Percentiles rank a stretch among this genome's conserved stretches.
Evolutionary conservation across 2,797 vertebrate species (phyloP).

Genomic region (Sebastes matsubarae): DNA sequence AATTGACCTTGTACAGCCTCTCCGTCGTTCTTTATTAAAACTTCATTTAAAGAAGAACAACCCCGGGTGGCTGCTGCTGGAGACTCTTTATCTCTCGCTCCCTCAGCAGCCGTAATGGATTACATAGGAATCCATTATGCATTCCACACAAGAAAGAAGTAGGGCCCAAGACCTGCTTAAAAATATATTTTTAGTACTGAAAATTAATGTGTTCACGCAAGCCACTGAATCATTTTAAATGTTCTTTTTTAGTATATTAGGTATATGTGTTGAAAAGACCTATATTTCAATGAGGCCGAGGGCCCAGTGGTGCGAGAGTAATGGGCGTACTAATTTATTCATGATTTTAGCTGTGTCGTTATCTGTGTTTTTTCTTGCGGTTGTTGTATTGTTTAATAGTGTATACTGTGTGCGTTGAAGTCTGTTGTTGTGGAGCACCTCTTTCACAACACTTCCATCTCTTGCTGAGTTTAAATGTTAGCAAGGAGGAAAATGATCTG

Average conservation of each 20-base stretch:
- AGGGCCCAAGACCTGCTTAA: slow-evolving; percentile 84
- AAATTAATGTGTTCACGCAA: slow-evolving; percentile 87
- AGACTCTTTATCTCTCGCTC: slow-evolving; percentile 72
- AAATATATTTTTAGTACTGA: slow-evolving; percentile 91
- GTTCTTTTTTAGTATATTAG: slow-evolving; percentile 90
- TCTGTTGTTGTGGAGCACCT: slow-evolving; percentile 17
- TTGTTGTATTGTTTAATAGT: slow-evolving; percentile 55
- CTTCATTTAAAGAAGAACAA: slow-evolving; percentile 90
- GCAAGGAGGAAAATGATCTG: background rate
- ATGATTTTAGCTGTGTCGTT: slow-evolving; percentile 76
- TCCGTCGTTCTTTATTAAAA: slow-evolving; percentile 87
- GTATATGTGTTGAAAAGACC: slow-evolving; percentile 88
- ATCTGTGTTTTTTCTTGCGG: slow-evolving; percentile 59
- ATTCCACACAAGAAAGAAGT: slow-evolving; percentile 80
- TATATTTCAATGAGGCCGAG: slow-evolving; percentile 83
- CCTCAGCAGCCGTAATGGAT: slow-evolving; percentile 81
- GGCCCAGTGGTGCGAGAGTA: slow-evolving; percentile 71
- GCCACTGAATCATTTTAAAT: slow-evolving; percentile 91
- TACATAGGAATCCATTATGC: slow-evolving; percentile 86
- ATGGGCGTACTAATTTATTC: slow-evolving; percentile 81
- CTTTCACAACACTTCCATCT: background rate
- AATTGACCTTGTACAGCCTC: slow-evolving; percentile 86
- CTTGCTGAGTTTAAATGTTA: background rate
- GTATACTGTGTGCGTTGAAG: slow-evolving; percentile 17
- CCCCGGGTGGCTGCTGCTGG: slow-evolving; percentile 79